A percentile compares a stretch with the other conserved stretches of the same genome.
These are phyloP conservation scores for Sarcophaga peregrina DNA, from an alignment of 1,140 invertebrate species.

Conservation along the genomic window DNA sequence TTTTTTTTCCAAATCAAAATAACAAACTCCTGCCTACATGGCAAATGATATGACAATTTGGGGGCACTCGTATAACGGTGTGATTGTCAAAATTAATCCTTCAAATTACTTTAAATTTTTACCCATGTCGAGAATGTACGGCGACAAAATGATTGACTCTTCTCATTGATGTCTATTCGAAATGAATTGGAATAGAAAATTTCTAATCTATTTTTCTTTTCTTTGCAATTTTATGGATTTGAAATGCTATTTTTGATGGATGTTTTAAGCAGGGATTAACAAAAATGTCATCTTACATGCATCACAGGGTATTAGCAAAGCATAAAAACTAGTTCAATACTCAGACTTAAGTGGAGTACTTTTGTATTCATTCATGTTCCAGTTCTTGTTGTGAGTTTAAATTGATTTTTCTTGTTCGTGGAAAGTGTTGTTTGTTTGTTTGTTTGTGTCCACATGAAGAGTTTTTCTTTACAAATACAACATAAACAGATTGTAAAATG, in stretches of 20 bases:
- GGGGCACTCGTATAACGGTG: background rate
- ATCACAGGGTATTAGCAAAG: background rate
- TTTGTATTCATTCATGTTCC: no score
- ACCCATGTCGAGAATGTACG: no score
- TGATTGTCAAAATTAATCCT: constrained; percentile 37
- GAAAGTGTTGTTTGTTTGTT: no score
- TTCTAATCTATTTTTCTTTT: no score
- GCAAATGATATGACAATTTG: constrained; percentile 22
- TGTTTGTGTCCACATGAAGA: no score
- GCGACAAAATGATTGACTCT: no score
- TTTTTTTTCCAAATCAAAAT: background rate
- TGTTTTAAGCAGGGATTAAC: background rate
- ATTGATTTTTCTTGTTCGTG: constrained; percentile 15
- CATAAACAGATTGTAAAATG: background rate
- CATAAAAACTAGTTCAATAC: constrained; percentile 14
- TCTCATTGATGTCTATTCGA: no score
- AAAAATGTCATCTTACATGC: constrained; percentile 1
- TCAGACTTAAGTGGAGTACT: background rate
- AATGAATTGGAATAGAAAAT: no score
- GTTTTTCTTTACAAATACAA: background rate
- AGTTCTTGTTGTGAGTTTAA: background rate
- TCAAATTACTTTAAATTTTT: background rate
- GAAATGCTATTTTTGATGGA: background rate
- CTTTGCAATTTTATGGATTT: no score
- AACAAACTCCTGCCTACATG: background rate